Percentiles rank a stretch among this genome's conserved stretches.
These are phyloP conservation scores for Bungarus multicinctus DNA, from an alignment of 2,113 vertebrate genomes.

Conservation along the genomic window DNA sequence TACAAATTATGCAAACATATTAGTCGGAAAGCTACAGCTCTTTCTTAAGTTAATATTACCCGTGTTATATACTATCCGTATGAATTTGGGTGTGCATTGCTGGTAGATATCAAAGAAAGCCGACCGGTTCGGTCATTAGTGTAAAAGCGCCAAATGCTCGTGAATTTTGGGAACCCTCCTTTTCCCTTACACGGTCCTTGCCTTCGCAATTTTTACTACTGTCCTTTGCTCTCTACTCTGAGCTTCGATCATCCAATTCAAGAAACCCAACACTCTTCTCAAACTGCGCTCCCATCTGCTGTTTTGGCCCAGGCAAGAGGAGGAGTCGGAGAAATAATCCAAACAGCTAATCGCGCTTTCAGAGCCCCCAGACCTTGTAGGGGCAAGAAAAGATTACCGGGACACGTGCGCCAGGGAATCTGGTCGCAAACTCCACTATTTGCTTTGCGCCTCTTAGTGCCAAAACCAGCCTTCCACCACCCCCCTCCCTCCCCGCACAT, in stretches of 20 bases:
- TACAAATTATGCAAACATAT: background rate
- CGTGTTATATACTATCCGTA: background rate
- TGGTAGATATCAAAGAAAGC: background rate
- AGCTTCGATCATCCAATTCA: background rate
- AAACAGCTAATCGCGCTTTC: background rate
- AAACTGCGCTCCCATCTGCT: background rate
- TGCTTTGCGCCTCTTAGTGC: background rate
- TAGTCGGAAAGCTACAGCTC: too few relatives aligned
- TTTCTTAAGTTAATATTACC: background rate
- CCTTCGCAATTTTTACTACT: background rate
- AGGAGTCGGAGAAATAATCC: background rate
- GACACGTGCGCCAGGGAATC: background rate
- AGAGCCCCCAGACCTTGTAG: constrained; percentile 3
- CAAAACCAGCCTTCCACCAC: background rate
- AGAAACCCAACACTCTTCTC: background rate
- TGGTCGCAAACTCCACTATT: background rate
- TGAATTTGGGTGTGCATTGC: background rate
- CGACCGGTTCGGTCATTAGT: background rate
- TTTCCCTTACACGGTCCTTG: background rate
- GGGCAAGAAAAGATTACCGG: background rate
- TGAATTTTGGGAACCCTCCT: background rate
- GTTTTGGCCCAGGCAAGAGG: background rate
- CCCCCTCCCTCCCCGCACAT: background rate
- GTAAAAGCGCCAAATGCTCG: background rate
- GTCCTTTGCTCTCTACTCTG: background rate